phyloP scores from a whole-genome alignment of 92 coral and sea anemone species.

The Phenganax stokvisi region DNA sequence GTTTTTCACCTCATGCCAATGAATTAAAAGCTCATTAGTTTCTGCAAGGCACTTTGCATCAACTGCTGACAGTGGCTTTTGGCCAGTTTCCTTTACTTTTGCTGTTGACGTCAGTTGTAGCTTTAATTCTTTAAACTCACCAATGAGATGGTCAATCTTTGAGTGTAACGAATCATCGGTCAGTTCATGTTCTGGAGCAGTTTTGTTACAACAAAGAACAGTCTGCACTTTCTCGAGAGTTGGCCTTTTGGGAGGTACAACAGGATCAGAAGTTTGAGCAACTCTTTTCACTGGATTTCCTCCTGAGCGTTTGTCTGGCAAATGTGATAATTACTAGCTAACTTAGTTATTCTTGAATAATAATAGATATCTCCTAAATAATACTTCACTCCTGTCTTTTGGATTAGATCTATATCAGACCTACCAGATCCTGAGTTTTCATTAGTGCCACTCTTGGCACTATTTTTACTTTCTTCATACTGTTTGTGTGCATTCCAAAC shows the following conservation, averaged over 20 bases:
- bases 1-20: slow-evolving; percentile 9
- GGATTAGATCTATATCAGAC: neutral
- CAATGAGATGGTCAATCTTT: slow-evolving; percentile 12
- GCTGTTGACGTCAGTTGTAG: neutral
- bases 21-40: neutral
- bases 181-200: neutral
- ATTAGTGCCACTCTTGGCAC: neutral
- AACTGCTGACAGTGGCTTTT: neutral
- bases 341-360: neutral
- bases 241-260: slow-evolving; percentile 9
- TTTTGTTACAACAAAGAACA: neutral
- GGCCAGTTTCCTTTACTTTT: slow-evolving; percentile 19
- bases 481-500: neutral
- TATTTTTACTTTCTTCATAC: neutral
- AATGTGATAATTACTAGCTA: neutral
- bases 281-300: neutral
- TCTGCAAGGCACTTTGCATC: slow-evolving; percentile 4
- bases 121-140: slow-evolving; percentile 17
- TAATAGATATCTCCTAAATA: neutral
- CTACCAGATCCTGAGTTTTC: neutral
- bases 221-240: slow-evolving; percentile 7
- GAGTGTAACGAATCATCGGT: neutral
- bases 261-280: slow-evolving; percentile 9
- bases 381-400: neutral
- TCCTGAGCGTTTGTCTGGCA: neutral